Conservation (phyloP, 2,888 invertebrate genomes). For the Pristionchus entomophagus region DNA sequence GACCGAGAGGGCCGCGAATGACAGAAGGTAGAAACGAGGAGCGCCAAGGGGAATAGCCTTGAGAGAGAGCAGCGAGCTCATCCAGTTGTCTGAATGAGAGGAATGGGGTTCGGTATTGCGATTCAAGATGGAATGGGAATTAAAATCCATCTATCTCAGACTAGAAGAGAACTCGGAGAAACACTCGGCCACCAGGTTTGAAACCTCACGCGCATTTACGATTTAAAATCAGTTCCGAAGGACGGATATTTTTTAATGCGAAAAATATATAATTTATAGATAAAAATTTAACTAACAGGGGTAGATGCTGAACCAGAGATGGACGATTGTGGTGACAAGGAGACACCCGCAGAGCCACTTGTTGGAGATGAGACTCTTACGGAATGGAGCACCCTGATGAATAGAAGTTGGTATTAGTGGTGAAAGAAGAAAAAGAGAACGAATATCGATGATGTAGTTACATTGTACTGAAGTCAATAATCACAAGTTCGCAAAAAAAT, state of each 20-base stretch:
- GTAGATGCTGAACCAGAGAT: background rate
- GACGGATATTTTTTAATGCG: no score
- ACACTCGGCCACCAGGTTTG: no score
- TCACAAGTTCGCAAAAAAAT: no score
- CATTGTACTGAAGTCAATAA: background rate
- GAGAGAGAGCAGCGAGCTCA: constrained; percentile 63
- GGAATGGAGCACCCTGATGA: constrained; percentile 52
- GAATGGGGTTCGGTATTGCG: background rate
- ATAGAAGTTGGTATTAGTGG: background rate
- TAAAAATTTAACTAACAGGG: background rate
- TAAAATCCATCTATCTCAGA: no score
- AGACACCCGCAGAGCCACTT: constrained; percentile 48
- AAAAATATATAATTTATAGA: no score
- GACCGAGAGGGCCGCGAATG: constrained; percentile 62
- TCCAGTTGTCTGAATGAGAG: constrained; percentile 49
- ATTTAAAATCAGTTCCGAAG: no score
- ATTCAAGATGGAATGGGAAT: no score
- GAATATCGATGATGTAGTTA: background rate
- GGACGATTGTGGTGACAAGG: constrained; percentile 9
- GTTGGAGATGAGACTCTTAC: constrained; percentile 53
- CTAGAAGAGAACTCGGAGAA: no score
- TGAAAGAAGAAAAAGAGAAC: no score
- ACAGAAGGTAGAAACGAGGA: constrained; percentile 60
- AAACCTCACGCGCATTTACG: no score
- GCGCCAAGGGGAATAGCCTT: constrained; percentile 66